Evolutionary conservation across 2,888 invertebrate genomes (phyloP).

Genomic region (Drosophila quinaria): DNA sequence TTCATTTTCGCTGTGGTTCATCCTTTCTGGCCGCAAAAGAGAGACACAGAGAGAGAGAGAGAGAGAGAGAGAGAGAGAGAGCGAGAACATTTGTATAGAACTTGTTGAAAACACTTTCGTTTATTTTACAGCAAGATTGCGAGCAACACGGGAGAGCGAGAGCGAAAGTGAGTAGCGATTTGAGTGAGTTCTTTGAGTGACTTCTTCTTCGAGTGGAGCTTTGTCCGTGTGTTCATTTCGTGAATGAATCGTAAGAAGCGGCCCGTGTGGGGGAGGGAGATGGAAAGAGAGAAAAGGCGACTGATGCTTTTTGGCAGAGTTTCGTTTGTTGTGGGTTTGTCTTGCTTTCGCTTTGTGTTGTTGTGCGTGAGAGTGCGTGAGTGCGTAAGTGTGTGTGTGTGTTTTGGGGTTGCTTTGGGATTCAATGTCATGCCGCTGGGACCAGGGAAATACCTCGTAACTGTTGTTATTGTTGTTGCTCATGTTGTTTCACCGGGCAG

Average conservation of each 20-base stretch:
- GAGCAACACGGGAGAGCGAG: conserved; percentile 22
- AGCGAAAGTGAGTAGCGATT: conserved; percentile 52
- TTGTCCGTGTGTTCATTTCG: conserved; percentile 60
- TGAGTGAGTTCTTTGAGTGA: conserved; percentile 33
- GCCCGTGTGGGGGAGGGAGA: background rate
- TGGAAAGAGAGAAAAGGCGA: conserved; percentile 10
- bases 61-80: conserved; percentile 13
- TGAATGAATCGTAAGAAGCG: conserved; percentile 51
- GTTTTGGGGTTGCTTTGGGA: conserved; percentile 85
- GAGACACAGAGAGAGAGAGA: too few relatives aligned
- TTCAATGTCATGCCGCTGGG: conserved; percentile 86
- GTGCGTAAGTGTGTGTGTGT: conserved; percentile 27
- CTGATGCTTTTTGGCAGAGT: conserved; percentile 40
- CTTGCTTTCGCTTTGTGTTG: conserved; percentile 25
- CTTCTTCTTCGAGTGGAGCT: conserved; percentile 48
- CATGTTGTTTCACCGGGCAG: conserved; percentile 36
- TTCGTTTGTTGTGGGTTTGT: conserved; percentile 34
- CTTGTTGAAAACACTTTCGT: conserved; percentile 81
- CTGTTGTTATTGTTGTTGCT: conserved; percentile 53
- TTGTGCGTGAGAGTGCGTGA: conserved; percentile 16
- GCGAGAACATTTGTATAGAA: conserved; percentile 45
- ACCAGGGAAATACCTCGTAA: conserved; percentile 84
- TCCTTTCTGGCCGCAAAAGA: conserved; percentile 53
- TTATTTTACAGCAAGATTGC: conserved; percentile 30
- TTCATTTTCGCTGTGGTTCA: conserved; percentile 55